A percentile compares a stretch with the other conserved stretches of the same genome.
Evolutionary conservation across 2,888 invertebrate genomes (phyloP).

Genomic region (Synanthedon formicaeformis): DNA sequence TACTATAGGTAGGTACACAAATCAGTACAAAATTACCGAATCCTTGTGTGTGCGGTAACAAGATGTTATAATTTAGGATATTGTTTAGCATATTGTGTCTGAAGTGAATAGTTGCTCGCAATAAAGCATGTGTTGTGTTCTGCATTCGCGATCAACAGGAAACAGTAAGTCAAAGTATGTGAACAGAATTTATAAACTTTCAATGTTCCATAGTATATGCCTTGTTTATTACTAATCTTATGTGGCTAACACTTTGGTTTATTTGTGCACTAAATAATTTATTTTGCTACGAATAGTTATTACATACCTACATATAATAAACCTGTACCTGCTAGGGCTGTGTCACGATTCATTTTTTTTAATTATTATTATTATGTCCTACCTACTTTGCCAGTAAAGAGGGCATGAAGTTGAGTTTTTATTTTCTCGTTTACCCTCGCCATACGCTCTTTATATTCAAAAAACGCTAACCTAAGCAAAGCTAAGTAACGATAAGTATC

Average conservation of each 20-base stretch:
- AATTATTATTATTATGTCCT: neutral
- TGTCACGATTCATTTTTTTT: neutral
- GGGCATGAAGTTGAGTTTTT: conserved; percentile 16
- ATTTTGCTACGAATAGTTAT: conserved; percentile 24
- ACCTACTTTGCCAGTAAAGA: conserved; percentile 2
- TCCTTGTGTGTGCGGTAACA: conserved; percentile 52
- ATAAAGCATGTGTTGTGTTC: conserved; percentile 69
- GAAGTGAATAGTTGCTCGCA: conserved; percentile 43
- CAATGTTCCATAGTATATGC: conserved; percentile 40
- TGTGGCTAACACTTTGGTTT: conserved; percentile 58
- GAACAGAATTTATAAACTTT: conserved; percentile 36
- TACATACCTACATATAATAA: no score
- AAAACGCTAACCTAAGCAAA: neutral
- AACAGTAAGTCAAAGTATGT: conserved; percentile 79
- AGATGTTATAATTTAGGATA: conserved; percentile 12
- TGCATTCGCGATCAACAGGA: conserved; percentile 76
- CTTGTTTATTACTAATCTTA: conserved; percentile 37
- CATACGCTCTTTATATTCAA: neutral
- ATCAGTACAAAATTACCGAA: conserved; percentile 22
- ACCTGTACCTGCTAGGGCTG: no score
- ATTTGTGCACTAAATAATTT: conserved; percentile 38
- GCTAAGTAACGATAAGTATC: neutral
- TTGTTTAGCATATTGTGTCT: conserved; percentile 26
- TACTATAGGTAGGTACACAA: neutral
- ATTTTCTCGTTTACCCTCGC: conserved; percentile 1